phyloP scores from a whole-genome alignment of 2,888 invertebrate genomes.

The Gnatocerus cornutus region DNA sequence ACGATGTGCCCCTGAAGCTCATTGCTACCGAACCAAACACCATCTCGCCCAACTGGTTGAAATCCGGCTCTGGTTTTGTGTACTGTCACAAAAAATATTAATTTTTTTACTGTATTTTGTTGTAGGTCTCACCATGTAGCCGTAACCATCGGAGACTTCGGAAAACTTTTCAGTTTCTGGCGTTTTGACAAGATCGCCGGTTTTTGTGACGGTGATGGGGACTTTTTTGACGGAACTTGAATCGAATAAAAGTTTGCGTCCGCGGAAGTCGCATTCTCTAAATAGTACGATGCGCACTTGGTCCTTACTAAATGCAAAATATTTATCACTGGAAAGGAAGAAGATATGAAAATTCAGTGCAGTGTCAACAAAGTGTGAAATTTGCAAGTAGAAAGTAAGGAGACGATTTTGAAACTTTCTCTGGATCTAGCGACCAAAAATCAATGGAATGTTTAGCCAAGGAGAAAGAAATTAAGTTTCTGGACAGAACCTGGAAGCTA shows the following conservation, averaged over 20 bases:
- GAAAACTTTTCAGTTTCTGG: conserved; percentile 68
- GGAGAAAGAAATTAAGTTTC: too few species aligned
- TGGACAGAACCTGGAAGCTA: too few species aligned
- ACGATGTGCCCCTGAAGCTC: conserved; percentile 89
- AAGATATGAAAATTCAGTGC: too few species aligned
- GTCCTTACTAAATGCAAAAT: conserved; percentile 79
- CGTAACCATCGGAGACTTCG: conserved; percentile 78
- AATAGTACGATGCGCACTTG: conserved; percentile 88
- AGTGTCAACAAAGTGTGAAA: not conserved
- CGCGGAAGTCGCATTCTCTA: conserved; percentile 89
- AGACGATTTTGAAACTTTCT: too few species aligned
- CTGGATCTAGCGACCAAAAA: too few species aligned
- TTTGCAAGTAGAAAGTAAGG: not conserved
- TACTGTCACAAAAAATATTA: conserved; percentile 71
- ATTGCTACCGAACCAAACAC: conserved; percentile 93
- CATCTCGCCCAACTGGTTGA: conserved; percentile 89
- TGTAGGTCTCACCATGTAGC: conserved; percentile 76
- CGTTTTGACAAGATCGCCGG: conserved; percentile 47
- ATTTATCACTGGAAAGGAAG: conserved; percentile 70
- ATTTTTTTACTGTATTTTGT: not conserved
- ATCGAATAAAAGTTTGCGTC: conserved; percentile 88
- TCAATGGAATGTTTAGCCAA: too few species aligned
- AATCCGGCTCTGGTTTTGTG: conserved; percentile 79
- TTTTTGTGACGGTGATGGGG: conserved; percentile 33
- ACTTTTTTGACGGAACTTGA: conserved; percentile 78